These are phyloP conservation scores for Petaurus breviceps DNA, from an alignment of 2,113 vertebrate species.

Conservation along the genomic window DNA sequence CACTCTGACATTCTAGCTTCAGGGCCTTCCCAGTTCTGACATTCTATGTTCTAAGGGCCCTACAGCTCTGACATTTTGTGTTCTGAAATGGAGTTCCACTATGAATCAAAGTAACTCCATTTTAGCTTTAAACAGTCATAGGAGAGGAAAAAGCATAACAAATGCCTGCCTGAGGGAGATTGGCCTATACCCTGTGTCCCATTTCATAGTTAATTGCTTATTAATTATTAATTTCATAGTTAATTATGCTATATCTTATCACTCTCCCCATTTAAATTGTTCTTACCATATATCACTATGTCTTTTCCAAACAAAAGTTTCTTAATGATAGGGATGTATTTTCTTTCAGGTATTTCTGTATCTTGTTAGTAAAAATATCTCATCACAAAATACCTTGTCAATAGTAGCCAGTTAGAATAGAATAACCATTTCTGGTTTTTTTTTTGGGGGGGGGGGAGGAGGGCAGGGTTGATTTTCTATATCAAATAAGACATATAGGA, in stretches of 20 bases:
- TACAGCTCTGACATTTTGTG: no score
- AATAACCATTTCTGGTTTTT: background rate
- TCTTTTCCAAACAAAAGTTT: background rate
- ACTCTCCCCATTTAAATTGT: no score
- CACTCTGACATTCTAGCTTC: no score
- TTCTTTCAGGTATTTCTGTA: background rate
- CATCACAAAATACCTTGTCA: no score
- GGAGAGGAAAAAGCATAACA: background rate
- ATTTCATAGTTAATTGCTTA: background rate
- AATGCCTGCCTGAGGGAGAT: background rate
- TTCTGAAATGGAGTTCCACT: background rate
- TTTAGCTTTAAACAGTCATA: background rate
- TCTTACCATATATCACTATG: background rate
- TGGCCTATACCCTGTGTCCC: background rate
- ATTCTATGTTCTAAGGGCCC: no score
- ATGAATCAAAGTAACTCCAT: background rate
- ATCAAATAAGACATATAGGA: background rate
- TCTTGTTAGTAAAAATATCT: background rate
- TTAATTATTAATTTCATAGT: no score
- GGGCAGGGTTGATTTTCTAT: background rate
- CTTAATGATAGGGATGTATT: background rate
- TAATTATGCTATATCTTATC: background rate
- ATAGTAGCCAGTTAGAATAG: background rate
- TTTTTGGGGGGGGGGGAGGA: background rate
- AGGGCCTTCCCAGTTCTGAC: no score